Percentiles rank a stretch among this genome's conserved stretches.
Evolutionary conservation across 2,797 vertebrate genomes (phyloP).

Genomic region (Galaxias olidus): DNA sequence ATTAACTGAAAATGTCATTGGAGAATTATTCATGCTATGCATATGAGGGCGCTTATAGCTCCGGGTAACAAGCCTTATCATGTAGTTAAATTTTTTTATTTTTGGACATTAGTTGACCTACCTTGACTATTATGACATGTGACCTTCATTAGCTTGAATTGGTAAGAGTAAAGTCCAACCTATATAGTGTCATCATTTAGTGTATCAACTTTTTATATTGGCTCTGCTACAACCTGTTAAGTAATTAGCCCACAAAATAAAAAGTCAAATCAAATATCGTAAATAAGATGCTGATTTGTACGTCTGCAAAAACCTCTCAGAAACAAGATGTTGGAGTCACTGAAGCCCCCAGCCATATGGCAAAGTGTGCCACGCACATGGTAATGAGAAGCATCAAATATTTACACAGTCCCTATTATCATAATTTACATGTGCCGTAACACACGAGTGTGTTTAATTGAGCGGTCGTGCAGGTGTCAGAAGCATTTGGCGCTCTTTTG

Average conservation of each 20-base stretch:
- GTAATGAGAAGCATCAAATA: slow-evolving; percentile 44
- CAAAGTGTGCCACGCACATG: slow-evolving; percentile 19
- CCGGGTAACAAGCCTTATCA: too few relatives aligned
- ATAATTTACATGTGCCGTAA: slow-evolving; percentile 30
- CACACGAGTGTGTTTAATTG: slow-evolving; percentile 30
- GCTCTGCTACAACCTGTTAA: too few relatives aligned
- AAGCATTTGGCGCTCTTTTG: not conserved
- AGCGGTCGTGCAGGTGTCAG: slow-evolving; percentile 30
- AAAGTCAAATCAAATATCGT: slow-evolving; percentile 13
- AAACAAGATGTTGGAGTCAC: slow-evolving; percentile 18
- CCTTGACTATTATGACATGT: too few relatives aligned
- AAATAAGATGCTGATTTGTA: slow-evolving; percentile 4
- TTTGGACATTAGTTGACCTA: too few relatives aligned
- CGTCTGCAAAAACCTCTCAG: not conserved
- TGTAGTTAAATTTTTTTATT: too few relatives aligned
- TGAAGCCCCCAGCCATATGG: slow-evolving; percentile 25
- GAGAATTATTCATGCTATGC: too few relatives aligned
- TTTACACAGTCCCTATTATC: slow-evolving; percentile 33
- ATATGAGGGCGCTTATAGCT: too few relatives aligned
- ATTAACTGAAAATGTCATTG: too few relatives aligned
- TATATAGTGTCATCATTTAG: too few relatives aligned
- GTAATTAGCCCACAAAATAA: slow-evolving; percentile 3
- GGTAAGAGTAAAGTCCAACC: too few relatives aligned
- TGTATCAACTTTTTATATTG: too few relatives aligned
- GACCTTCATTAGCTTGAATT: too few relatives aligned